These are phyloP conservation scores for Synergus umbraculus DNA, from an alignment of 2,888 invertebrate species.

Conservation along the genomic window DNA sequence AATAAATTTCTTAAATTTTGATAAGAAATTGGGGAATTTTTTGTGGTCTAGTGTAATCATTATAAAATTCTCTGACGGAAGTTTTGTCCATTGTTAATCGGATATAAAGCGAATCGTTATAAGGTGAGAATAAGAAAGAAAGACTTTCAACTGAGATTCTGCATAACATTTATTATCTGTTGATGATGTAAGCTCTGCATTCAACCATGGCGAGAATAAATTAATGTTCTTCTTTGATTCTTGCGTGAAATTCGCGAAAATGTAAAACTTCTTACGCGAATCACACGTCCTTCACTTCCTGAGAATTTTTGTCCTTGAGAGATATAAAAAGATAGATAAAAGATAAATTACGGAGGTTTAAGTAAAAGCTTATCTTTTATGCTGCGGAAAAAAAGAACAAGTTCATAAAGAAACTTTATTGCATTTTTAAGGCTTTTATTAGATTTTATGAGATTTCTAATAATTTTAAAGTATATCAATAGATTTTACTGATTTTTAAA, in stretches of 20 bases:
- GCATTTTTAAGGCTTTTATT: too few species aligned
- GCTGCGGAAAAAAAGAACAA: too few species aligned
- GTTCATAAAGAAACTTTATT: too few species aligned
- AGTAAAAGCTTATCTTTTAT: too few species aligned
- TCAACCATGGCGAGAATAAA: conserved; percentile 28
- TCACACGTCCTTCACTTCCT: background rate
- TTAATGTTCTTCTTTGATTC: conserved; percentile 20
- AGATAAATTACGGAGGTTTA: too few species aligned
- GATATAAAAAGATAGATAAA: too few species aligned
- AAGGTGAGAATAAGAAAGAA: conserved; percentile 11
- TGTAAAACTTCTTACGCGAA: background rate
- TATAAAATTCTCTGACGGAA: conserved; percentile 13
- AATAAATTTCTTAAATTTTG: background rate
- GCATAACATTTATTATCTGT: conserved; percentile 18
- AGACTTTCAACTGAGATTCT: background rate
- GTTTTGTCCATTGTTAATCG: conserved; percentile 17
- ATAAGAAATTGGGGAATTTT: background rate
- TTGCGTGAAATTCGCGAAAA: conserved; percentile 4
- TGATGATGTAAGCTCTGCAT: conserved; percentile 17
- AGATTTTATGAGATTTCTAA: too few species aligned
- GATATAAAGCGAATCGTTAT: background rate
- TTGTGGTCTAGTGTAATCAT: conserved; percentile 7
- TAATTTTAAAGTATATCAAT: too few species aligned
- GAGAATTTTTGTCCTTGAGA: background rate
- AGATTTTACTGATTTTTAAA: too few species aligned